phyloP scores from a whole-genome alignment of 1,140 invertebrate species.

The Teleogryllus occipitalis region DNA sequence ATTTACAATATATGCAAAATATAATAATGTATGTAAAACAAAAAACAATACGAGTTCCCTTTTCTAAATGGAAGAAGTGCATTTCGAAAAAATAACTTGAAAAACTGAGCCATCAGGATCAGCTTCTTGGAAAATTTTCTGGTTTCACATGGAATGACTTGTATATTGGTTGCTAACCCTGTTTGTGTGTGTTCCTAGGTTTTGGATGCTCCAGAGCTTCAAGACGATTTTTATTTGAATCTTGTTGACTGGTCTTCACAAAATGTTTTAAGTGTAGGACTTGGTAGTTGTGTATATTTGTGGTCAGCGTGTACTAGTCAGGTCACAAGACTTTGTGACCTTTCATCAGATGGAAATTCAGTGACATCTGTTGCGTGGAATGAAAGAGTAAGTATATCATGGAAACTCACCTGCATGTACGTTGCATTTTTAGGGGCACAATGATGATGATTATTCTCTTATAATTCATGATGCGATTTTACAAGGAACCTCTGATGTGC shows the following conservation, averaged over 20 bases:
- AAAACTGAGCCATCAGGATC: too few relatives aligned
- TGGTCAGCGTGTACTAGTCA: slow-evolving; percentile 99
- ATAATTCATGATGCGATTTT: too few relatives aligned
- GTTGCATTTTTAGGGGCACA: not conserved
- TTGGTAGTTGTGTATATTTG: slow-evolving; percentile 96
- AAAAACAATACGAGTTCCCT: too few relatives aligned
- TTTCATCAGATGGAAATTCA: slow-evolving; percentile 84
- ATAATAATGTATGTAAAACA: too few relatives aligned
- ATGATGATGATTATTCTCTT: too few relatives aligned
- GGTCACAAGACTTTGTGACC: slow-evolving; percentile 90
- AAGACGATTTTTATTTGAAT: slow-evolving; percentile 99
- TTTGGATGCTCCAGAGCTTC: slow-evolving; percentile 94
- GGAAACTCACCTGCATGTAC: not conserved
- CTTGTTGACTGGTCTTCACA: slow-evolving; percentile 99
- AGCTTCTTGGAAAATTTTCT: too few relatives aligned
- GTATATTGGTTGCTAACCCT: not conserved
- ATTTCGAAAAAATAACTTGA: too few relatives aligned
- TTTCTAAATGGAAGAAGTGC: too few relatives aligned
- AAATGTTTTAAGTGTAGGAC: slow-evolving; percentile 96
- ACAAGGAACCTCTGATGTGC: too few relatives aligned
- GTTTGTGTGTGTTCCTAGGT: slow-evolving; percentile 42
- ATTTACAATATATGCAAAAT: too few relatives aligned
- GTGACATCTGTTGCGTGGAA: slow-evolving; percentile 99
- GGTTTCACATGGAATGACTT: too few relatives aligned
- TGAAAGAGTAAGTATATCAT: slow-evolving; percentile 54